Conservation (phyloP, 2,113 vertebrate genomes). For the Lepus timidus region DNA sequence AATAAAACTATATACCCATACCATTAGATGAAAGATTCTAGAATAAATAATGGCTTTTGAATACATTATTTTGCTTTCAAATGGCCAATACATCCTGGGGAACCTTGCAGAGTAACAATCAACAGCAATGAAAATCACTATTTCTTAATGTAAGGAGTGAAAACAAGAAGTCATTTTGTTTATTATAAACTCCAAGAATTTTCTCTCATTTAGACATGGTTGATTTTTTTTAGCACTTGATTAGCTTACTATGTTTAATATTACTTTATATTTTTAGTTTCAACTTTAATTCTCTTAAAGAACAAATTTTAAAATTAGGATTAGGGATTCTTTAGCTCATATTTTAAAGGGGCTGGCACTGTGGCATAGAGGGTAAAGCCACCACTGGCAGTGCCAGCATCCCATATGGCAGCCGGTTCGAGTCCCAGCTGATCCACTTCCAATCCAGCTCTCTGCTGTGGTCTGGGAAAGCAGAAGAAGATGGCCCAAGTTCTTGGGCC, state of each 20-base stretch:
- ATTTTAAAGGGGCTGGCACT: slow-evolving; percentile 6
- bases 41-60: not conserved
- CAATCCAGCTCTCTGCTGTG: too few relatives aligned
- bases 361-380: too few relatives aligned
- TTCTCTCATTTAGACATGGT: not conserved
- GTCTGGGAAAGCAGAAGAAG: too few relatives aligned
- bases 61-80: slow-evolving; percentile 31
- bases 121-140: not conserved
- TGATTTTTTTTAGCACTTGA: not conserved
- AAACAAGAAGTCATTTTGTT: slow-evolving; percentile 30
- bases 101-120: not conserved
- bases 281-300: slow-evolving; percentile 16
- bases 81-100: not conserved
- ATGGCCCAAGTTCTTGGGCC: too few relatives aligned
- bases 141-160: not conserved
- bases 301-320: slow-evolving; percentile 23
- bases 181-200: not conserved
- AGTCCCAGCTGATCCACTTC: too few relatives aligned
- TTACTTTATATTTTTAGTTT: too few relatives aligned
- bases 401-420: too few relatives aligned
- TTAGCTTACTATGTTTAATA: slow-evolving; percentile 1
- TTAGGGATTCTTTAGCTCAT: not conserved
- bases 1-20: too few relatives aligned
- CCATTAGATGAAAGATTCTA: not conserved
- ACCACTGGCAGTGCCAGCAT: too few relatives aligned